phyloP scores from a whole-genome alignment of 2,797 vertebrate species.

The Cossypha polioptera region DNA sequence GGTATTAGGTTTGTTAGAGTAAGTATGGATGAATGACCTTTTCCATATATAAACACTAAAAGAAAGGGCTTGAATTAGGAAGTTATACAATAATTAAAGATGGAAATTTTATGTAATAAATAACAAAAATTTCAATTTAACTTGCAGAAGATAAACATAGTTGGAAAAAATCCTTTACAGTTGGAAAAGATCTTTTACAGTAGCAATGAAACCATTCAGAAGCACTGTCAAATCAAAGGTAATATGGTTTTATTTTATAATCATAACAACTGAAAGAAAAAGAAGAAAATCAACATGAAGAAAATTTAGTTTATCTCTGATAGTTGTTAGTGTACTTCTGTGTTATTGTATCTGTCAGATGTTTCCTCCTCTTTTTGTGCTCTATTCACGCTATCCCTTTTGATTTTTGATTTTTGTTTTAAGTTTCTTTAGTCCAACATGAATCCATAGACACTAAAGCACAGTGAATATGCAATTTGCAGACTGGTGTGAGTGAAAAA shows the following conservation, averaged over 20 bases:
- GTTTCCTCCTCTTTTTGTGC: constrained; percentile 51
- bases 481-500: constrained; percentile 11
- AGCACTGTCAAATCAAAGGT: constrained; percentile 10
- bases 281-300: not conserved
- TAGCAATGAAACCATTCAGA: constrained; percentile 21
- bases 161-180: constrained; percentile 27
- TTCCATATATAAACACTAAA: constrained; percentile 28
- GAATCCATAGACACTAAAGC: constrained; percentile 53
- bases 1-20: constrained; percentile 19
- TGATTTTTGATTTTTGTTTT: not conserved
- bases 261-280: not conserved
- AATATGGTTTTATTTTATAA: constrained; percentile 31
- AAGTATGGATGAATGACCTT: not conserved
- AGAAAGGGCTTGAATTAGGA: not conserved
- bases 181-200: constrained; percentile 1
- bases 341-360: not conserved
- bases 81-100: not conserved
- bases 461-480: constrained; percentile 42
- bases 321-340: not conserved
- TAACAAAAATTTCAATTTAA: not conserved
- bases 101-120: not conserved
- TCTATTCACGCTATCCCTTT: constrained; percentile 3
- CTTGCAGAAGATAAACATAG: constrained; percentile 1
- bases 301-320: not conserved
- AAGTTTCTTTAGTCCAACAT: not conserved